Conservation (phyloP, 1,140 invertebrate genomes). For the Ectropis grisescens region DNA sequence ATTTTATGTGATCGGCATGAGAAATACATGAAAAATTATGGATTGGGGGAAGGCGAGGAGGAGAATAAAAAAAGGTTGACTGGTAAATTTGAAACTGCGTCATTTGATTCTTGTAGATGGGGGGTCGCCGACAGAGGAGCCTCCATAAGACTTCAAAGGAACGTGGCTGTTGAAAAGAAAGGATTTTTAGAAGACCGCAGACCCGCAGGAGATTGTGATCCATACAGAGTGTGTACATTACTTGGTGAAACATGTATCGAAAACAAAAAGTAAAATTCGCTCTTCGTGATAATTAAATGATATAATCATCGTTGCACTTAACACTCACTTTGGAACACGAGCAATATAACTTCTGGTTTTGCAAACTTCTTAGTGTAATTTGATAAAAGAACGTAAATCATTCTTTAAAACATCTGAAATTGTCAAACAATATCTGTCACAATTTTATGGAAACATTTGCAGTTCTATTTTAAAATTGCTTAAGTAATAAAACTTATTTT, state of each 20-base stretch:
- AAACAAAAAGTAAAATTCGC: constrained; percentile 7
- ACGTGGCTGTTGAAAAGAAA: constrained; percentile 83
- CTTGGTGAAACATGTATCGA: constrained; percentile 67
- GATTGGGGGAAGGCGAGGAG: constrained; percentile 82
- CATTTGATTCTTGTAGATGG: constrained; percentile 82
- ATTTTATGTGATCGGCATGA: constrained; percentile 85
- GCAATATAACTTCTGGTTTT: no score
- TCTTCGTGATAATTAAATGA: no score
- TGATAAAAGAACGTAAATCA: no score
- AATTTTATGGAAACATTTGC: no score
- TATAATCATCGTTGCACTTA: no score
- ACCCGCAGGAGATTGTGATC: constrained; percentile 95
- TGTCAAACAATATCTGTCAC: no score
- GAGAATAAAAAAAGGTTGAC: constrained; percentile 89
- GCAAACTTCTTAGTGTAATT: no score
- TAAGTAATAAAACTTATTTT: no score
- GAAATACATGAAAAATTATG: constrained; percentile 90
- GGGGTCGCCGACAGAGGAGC: constrained; percentile 84
- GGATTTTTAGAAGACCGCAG: constrained; percentile 95
- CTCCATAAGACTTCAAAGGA: constrained; percentile 85
- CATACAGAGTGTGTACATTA: constrained; percentile 83
- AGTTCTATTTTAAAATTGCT: no score
- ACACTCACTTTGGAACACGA: no score
- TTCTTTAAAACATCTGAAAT: no score
- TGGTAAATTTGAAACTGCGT: constrained; percentile 87